A percentile compares a stretch with the other conserved stretches of the same genome.
Conservation (phyloP, 1,140 invertebrate genomes). For the Solenopsis fugax region DNA sequence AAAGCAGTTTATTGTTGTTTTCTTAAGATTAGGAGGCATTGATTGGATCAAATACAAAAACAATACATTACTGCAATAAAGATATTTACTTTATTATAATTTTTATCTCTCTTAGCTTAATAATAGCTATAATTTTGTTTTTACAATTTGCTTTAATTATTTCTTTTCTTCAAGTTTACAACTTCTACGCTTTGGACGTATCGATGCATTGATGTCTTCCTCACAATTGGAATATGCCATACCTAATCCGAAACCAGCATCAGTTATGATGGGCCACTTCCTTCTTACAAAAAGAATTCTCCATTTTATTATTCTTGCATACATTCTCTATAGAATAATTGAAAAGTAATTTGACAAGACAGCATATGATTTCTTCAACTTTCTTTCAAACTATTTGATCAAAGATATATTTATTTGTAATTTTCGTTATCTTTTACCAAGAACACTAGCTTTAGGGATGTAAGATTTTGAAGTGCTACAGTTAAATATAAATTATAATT, state of each 20-base stretch:
- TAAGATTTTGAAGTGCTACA: too few relatives aligned
- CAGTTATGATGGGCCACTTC: constrained; percentile 91
- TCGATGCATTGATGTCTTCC: constrained; percentile 87
- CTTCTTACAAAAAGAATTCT: constrained; percentile 83
- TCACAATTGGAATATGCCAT: constrained; percentile 93
- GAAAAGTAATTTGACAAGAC: neutral
- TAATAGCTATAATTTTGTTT: constrained; percentile 51
- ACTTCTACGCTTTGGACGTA: constrained; percentile 68
- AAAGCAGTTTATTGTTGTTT: neutral
- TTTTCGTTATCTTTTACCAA: too few relatives aligned
- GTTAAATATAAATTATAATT: too few relatives aligned
- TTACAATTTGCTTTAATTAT: constrained; percentile 53
- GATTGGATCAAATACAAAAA: neutral
- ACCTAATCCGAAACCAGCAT: constrained; percentile 91
- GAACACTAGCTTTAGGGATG: too few relatives aligned
- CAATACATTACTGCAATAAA: neutral
- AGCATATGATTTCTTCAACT: neutral
- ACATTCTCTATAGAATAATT: neutral
- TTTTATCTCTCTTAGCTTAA: constrained; percentile 35
- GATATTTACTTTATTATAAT: constrained; percentile 34
- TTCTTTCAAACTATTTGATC: neutral
- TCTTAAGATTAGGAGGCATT: neutral
- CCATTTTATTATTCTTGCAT: constrained; percentile 43
- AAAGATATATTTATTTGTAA: too few relatives aligned
- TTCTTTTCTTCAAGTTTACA: constrained; percentile 58